Percentiles rank a stretch among this genome's conserved stretches.
Conservation (phyloP, 2,113 vertebrate species). For the Archilochus colubris region DNA sequence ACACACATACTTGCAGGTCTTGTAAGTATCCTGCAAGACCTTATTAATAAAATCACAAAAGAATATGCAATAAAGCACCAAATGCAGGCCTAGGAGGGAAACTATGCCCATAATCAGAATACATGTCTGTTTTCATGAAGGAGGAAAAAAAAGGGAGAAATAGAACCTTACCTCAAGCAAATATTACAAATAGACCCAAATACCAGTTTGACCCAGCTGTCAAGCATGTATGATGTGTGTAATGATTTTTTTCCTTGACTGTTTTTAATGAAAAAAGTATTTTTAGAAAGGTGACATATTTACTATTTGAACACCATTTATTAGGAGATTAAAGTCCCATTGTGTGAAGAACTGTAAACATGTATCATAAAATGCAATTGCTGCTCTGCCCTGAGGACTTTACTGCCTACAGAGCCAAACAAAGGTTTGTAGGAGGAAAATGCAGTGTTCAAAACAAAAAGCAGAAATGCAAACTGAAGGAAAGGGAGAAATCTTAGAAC, state of each 20-base stretch:
- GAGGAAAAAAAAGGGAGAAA: background rate
- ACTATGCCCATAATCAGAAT: background rate
- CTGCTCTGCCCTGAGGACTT: background rate
- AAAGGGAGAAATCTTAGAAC: background rate
- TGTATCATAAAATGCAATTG: background rate
- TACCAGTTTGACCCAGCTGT: background rate
- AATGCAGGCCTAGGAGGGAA: background rate
- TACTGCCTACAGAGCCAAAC: background rate
- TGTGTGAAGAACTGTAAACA: background rate
- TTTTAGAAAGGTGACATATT: background rate
- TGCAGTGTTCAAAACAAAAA: background rate
- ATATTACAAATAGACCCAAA: background rate
- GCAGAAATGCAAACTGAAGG: background rate
- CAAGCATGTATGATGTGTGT: rapidly evolving
- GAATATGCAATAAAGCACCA: background rate
- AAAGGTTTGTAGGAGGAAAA: background rate
- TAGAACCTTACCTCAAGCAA: background rate
- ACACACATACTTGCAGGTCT: background rate
- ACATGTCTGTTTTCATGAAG: background rate
- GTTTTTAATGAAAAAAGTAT: background rate
- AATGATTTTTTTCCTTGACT: background rate
- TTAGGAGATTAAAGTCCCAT: background rate
- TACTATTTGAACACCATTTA: background rate
- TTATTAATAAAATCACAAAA: background rate
- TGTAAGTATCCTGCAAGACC: background rate